phyloP scores from a whole-genome alignment of 2,888 invertebrate genomes.

The Macaria liturata region DNA sequence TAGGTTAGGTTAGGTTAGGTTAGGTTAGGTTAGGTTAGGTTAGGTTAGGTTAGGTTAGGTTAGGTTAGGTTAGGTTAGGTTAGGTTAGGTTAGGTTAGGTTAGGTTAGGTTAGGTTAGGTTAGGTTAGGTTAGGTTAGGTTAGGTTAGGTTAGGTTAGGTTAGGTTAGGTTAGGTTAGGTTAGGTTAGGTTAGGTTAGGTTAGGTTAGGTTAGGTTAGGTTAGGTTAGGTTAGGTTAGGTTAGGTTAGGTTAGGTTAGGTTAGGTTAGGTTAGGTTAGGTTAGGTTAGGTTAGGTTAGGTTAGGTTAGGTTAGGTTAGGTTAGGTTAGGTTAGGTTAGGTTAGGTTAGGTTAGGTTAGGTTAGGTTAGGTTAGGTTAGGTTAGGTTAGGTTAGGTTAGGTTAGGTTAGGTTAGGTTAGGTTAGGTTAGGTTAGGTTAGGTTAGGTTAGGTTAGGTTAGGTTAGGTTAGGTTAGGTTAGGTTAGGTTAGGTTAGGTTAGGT shows the following conservation, averaged over 20 bases:
- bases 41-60: slow-evolving; percentile 33
- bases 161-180: slow-evolving; percentile 31
- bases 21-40: slow-evolving; percentile 36
- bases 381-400: slow-evolving; percentile 23
- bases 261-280: slow-evolving; percentile 27
- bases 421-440: slow-evolving; percentile 27
- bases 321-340: slow-evolving; percentile 24
- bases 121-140: slow-evolving; percentile 25
- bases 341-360: slow-evolving; percentile 23
- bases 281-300: slow-evolving; percentile 29
- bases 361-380: slow-evolving; percentile 22
- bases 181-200: slow-evolving; percentile 39
- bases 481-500: slow-evolving; percentile 22
- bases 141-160: slow-evolving; percentile 25
- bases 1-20: slow-evolving; percentile 35
- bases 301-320: slow-evolving; percentile 24
- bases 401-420: slow-evolving; percentile 22
- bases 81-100: slow-evolving; percentile 30
- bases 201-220: slow-evolving; percentile 38
- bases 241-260: slow-evolving; percentile 34
- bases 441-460: slow-evolving; percentile 24
- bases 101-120: slow-evolving; percentile 28
- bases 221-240: slow-evolving; percentile 32
- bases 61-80: slow-evolving; percentile 29
- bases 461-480: slow-evolving; percentile 26